Conservation (phyloP, 1,140 invertebrate genomes). For the Ceratosolen solmsi region DNA sequence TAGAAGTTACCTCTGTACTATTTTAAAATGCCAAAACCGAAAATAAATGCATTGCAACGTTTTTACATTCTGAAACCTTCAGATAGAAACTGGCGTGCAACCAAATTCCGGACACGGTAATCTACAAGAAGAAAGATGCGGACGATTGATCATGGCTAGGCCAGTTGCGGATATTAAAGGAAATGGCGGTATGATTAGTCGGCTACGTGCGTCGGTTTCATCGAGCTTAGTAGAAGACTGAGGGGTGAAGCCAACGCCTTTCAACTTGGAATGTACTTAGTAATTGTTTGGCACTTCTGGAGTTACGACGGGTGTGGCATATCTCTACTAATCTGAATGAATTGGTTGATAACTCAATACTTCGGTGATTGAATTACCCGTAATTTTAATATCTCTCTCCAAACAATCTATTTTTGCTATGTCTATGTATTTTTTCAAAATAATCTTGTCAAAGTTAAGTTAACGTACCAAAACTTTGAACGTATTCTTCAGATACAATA, state of each 20-base stretch:
- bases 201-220: conserved; percentile 71
- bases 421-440: too few species aligned
- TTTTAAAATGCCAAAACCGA: too few species aligned
- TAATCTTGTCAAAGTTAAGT: too few species aligned
- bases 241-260: background rate
- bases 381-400: background rate
- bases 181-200: conserved; percentile 75
- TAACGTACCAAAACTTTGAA: too few species aligned
- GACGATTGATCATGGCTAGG: conserved; percentile 31
- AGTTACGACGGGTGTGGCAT: background rate
- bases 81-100: conserved; percentile 60
- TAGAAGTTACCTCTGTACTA: too few species aligned
- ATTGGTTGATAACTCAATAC: background rate
- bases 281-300: conserved; percentile 8
- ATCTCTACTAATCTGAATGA: background rate
- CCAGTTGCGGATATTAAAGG: conserved; percentile 74
- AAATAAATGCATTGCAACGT: too few species aligned
- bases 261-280: background rate
- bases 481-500: too few species aligned
- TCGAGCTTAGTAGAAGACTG: background rate
- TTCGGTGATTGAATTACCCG: background rate
- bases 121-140: background rate
- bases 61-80: conserved; percentile 64
- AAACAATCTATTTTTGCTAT: too few species aligned
- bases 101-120: conserved; percentile 25